Base-by-base conservation (phyloP, 2,797 vertebrate species). In the Columba guinea region DNA sequence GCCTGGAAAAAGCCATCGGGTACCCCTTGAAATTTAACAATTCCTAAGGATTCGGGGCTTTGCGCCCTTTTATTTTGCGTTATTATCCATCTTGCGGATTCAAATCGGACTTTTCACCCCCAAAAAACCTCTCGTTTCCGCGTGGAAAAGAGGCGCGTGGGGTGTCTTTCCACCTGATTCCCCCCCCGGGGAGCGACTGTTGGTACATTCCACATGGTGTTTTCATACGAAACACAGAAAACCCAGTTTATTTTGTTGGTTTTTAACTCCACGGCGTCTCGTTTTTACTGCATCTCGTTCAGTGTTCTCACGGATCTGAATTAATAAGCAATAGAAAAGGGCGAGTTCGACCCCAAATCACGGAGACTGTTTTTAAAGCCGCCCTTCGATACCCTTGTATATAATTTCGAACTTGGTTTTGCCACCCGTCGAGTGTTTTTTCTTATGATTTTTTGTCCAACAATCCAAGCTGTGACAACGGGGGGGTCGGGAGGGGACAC, bases 1-100 rank as follows among this genome's bases (percentile, higher is more conserved):
- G 99, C 98, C 98, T 99, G 96, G 99, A 99, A 98, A 99, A 99
- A 90, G 99, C 99, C 94, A 97, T 99, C 4, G 99, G 99, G n/a
- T 99, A 99, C 94, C 98, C 99, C 48, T 98, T 99, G 93, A 99
- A 99, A 93, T 99, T 99, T 94, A 99, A 99, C 98, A 98, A 98
- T 46, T 46, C 44, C 19, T 46, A 46, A 46, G 44, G 44, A 46
- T 46, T 46, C 44, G 44, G 44, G 44, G 19, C 44, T 46, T 46
- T 20, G 44, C 19, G 8, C 44, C 44, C 44, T 46, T 46, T 46
- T 20, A 10, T 9, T 20, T 46, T 46, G 44, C 44, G 19, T 46
- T 46, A 46, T 46, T 46, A 20, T 46, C 44, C 44, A 46, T 46
- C 44, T 46, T 46, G 44, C 44, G 44, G 44, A 46, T 46, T 46